A percentile compares a stretch with the other conserved stretches of the same genome.
These are phyloP conservation scores for Diaphora mendica DNA, from an alignment of 2,888 invertebrate genomes.

Conservation along the genomic window DNA sequence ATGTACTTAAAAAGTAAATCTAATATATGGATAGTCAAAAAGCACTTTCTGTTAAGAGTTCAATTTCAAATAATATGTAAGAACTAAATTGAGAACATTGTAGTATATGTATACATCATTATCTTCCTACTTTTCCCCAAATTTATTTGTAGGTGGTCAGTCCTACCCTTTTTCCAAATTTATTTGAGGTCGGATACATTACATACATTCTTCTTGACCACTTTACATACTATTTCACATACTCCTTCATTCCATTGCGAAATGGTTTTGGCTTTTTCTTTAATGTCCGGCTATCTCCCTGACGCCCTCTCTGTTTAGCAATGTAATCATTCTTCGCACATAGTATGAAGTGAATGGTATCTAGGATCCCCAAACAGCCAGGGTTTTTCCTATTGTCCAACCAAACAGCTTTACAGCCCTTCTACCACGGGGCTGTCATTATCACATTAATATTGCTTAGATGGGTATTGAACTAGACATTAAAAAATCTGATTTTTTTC, in stretches of 20 bases:
- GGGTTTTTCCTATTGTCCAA: too few relatives aligned
- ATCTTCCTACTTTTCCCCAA: neutral
- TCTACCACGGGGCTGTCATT: constrained; percentile 8
- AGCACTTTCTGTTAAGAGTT: constrained; percentile 46
- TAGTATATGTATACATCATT: constrained; percentile 39
- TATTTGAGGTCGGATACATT: neutral
- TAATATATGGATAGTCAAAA: constrained; percentile 25
- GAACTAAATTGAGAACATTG: constrained; percentile 39
- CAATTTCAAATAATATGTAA: constrained; percentile 32
- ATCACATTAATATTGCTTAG: too few relatives aligned
- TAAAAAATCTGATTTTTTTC: too few relatives aligned
- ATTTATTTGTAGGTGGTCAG: neutral
- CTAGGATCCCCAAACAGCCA: too few relatives aligned
- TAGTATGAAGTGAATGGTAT: too few relatives aligned
- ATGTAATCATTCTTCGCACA: too few relatives aligned
- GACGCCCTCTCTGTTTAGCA: too few relatives aligned
- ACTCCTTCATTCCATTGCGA: neutral
- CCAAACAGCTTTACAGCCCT: too few relatives aligned
- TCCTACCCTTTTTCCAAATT: neutral
- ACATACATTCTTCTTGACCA: neutral
- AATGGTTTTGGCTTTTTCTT: neutral
- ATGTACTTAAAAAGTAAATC: constrained; percentile 69
- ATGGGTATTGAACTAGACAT: too few relatives aligned
- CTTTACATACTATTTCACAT: neutral
- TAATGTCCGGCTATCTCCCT: too few relatives aligned